Conservation (phyloP, 2,888 invertebrate genomes). For the Brenthis daphne region DNA sequence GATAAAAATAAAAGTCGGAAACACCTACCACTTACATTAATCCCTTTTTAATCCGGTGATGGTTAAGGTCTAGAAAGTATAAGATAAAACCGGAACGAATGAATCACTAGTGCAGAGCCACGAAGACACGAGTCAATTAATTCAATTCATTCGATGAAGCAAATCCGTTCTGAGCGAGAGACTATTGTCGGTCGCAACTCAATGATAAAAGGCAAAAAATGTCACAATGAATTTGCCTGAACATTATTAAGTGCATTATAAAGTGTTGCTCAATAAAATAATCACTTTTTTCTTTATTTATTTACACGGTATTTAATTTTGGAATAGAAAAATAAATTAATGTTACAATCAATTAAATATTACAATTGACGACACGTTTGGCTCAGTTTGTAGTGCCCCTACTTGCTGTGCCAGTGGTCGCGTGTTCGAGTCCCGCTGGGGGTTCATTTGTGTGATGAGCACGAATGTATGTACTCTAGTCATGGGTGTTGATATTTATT, state of each 20-base stretch:
- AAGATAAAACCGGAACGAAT: conserved; percentile 37
- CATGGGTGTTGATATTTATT: too few relatives aligned
- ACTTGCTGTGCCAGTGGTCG: too few relatives aligned
- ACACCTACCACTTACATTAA: too few relatives aligned
- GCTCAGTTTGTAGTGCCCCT: too few relatives aligned
- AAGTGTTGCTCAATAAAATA: conserved; percentile 7
- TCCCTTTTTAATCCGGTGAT: conserved; percentile 1
- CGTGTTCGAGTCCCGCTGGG: too few relatives aligned
- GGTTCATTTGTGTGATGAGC: too few relatives aligned
- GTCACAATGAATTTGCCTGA: conserved; percentile 23
- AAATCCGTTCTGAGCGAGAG: conserved; percentile 45
- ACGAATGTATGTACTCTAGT: too few relatives aligned
- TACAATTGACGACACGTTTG: too few relatives aligned
- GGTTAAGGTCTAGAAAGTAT: conserved; percentile 26
- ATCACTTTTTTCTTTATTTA: background rate
- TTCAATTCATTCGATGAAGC: conserved; percentile 61
- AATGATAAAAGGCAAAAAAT: conserved; percentile 39
- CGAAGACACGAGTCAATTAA: conserved; percentile 62
- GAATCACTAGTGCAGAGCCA: conserved; percentile 44
- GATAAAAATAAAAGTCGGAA: too few relatives aligned
- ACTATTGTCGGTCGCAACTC: conserved; percentile 42
- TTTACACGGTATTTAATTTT: too few relatives aligned
- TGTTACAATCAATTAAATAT: too few relatives aligned
- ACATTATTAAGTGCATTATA: conserved; percentile 28
- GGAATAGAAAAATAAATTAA: too few relatives aligned